Base-by-base conservation (phyloP, 2,888 invertebrate species). In the Limnephilus auricula region DNA sequence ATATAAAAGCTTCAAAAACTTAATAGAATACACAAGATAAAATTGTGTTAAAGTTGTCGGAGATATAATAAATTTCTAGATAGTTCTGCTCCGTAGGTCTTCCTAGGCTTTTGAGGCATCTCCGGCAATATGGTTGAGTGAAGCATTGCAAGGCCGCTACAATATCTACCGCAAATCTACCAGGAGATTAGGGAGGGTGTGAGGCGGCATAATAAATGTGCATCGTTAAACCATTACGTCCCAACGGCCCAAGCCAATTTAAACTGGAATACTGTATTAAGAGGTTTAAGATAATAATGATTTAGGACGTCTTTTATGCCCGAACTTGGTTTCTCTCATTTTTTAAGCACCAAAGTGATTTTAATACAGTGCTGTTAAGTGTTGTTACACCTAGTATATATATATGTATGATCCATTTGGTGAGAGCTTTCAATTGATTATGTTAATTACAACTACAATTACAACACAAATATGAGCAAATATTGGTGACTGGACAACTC, bases 181-280 rank as follows among this genome's bases (percentile, higher is more conserved):
- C 86, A 15, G 50, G 31, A 65, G 86, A 86, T 86, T 30, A 65
- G 18, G 15, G 15, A 32, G 4, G 65, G 86, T 32, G 32, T 6
- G 86, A 87, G 87, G 45, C 34, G 78, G 82, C 83, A 92, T 92
- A 92, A 92, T 90, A 90, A 92, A 92, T 92, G 92, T 87, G 90
- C 92, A 90, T 89, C 83, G 65, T 82, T 90, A 83, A 87, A 88
- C 88, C 88, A 92, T 92, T 88, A 90, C 84, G 45, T 87, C 90
- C 90, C 90, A 6, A 82, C 80, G 79, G 83, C 88, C 90, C 90
- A 79, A 90, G 90, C 92, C 90, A 92, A 92, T 92, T 92, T 90
- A 50, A 90, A 45, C 89, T 40, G 65, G 92, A 92, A 90, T 90
- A 92, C 79, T 84, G 65, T 40, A 91, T 91, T 86, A 82, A 80